These are phyloP conservation scores for Patagioenas fasciata DNA, from an alignment of 2,113 vertebrate species.

Conservation along the genomic window DNA sequence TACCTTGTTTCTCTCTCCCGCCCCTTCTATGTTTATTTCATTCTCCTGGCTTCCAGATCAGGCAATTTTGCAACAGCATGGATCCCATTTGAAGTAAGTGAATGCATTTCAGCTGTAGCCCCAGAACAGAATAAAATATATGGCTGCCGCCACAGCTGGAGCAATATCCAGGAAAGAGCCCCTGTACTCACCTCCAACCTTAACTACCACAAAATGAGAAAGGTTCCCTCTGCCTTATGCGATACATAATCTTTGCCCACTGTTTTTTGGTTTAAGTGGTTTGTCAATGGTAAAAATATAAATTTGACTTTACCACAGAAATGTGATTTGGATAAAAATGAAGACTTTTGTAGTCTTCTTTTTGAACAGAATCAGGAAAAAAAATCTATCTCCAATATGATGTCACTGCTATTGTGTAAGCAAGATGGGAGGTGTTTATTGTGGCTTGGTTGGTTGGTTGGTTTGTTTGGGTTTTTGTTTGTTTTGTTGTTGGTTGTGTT, in stretches of 20 bases:
- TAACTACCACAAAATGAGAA: not conserved
- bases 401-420: not conserved
- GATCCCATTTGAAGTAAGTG: not conserved
- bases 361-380: not conserved
- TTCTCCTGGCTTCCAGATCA: not conserved
- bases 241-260: not conserved
- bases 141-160: not conserved
- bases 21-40: not conserved
- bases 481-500: too few species aligned
- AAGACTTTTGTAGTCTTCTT: not conserved
- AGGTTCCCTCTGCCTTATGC: not conserved
- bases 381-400: not conserved
- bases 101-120: not conserved
- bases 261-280: not conserved
- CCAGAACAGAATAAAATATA: not conserved
- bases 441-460: too few species aligned
- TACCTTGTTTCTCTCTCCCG: not conserved
- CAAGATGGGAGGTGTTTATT: not conserved
- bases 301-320: not conserved
- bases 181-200: not conserved
- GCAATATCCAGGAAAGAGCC: not conserved
- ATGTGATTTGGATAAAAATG: not conserved
- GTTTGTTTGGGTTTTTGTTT: too few species aligned
- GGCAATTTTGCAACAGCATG: not conserved
- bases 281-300: not conserved